Evolutionary conservation across 2,797 vertebrate genomes (phyloP).

Genomic region (Poeciliopsis gracilis): DNA sequence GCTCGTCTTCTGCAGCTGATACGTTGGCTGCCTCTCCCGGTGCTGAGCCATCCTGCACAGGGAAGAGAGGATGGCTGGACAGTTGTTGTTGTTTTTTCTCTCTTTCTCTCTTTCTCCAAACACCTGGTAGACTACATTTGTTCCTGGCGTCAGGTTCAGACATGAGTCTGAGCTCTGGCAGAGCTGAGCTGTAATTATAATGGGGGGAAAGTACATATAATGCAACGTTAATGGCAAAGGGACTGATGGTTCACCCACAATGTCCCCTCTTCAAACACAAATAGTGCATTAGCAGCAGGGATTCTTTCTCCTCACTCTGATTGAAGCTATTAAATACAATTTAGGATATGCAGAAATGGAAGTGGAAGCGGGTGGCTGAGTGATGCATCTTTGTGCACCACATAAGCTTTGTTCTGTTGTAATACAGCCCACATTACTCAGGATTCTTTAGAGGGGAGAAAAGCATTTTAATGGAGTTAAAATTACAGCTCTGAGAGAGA

Average conservation of each 20-base stretch:
- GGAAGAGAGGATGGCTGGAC: conserved; percentile 1
- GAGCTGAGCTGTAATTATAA: conserved; percentile 63
- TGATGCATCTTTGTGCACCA: conserved; percentile 46
- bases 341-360: conserved; percentile 53
- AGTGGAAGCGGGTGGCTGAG: conserved; percentile 49
- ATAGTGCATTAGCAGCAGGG: conserved; percentile 66
- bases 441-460: conserved; percentile 36
- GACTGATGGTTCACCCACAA: conserved; percentile 47
- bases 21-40: conserved; percentile 38
- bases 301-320: conserved; percentile 53
- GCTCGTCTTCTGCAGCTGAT: conserved; percentile 45
- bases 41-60: conserved; percentile 25
- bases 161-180: conserved; percentile 41
- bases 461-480: conserved; percentile 57
- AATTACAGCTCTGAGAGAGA: conserved; percentile 54
- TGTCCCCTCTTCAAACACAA: conserved; percentile 49
- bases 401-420: conserved; percentile 51
- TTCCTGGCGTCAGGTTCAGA: conserved; percentile 40
- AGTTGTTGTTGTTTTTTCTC: conserved; percentile 8
- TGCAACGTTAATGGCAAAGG: conserved; percentile 63
- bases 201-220: conserved; percentile 51
- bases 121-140: conserved; percentile 51
- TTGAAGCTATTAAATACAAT: conserved; percentile 73
- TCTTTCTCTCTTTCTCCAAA: conserved; percentile 10
- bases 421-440: conserved; percentile 48